Conservation (phyloP, 2,113 vertebrate genomes). For the Muscicapa adusta region DNA sequence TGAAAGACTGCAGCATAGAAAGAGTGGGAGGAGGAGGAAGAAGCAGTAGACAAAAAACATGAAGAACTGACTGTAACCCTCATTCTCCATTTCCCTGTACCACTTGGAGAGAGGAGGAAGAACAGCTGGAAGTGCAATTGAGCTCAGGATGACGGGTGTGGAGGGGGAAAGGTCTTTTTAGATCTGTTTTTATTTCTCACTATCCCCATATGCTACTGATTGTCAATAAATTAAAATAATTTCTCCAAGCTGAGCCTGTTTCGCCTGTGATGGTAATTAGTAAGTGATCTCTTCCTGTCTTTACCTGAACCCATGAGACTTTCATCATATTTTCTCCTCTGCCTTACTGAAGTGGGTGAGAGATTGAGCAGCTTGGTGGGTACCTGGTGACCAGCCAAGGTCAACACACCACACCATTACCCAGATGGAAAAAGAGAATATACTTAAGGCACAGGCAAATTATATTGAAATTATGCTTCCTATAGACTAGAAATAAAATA, state of each 20-base stretch:
- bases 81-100: background rate
- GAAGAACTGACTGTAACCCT: background rate
- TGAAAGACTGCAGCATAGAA: background rate
- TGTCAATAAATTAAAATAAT: background rate
- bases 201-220: background rate
- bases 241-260: background rate
- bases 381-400: background rate
- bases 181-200: background rate
- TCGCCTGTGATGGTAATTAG: background rate
- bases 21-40: background rate
- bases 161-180: rapidly evolving
- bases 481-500: background rate
- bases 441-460: background rate
- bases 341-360: background rate
- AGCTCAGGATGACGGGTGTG: rapidly evolving
- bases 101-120: background rate
- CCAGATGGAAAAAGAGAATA: background rate
- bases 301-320: background rate
- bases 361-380: background rate
- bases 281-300: background rate
- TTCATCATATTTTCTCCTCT: background rate
- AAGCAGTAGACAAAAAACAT: background rate
- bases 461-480: background rate
- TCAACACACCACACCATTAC: background rate
- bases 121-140: background rate